These are phyloP conservation scores for Daktulosphaira vitifoliae DNA, from an alignment of 1,140 invertebrate genomes.

Conservation along the genomic window DNA sequence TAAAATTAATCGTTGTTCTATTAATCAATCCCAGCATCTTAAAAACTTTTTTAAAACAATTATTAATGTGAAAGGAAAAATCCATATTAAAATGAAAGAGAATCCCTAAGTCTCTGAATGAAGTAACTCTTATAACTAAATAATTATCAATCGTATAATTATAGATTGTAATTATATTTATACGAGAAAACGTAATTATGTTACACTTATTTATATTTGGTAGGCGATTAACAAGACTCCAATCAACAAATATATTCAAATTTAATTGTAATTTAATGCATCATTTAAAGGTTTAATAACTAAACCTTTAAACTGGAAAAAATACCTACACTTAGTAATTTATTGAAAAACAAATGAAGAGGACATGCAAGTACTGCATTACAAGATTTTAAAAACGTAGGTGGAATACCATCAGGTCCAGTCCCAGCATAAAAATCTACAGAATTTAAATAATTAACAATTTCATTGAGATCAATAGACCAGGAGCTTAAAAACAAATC, in stretches of 20 bases:
- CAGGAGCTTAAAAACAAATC: neutral
- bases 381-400: no score
- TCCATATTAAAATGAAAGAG: neutral
- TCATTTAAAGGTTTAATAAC: neutral
- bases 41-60: neutral
- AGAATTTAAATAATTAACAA: neutral
- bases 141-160: neutral
- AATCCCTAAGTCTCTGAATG: neutral
- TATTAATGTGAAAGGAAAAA: neutral
- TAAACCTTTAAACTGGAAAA: neutral
- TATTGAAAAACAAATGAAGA: no score
- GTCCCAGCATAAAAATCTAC: no score
- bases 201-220: neutral
- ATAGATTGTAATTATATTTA: neutral
- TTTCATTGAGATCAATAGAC: neutral
- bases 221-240: neutral
- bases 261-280: neutral
- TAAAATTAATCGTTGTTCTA: neutral
- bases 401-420: no score
- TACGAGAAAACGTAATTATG: neutral
- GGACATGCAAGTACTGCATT: no score
- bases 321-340: no score
- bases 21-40: slow-evolving; percentile 7
- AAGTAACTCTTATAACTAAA: neutral
- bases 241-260: neutral